Base-by-base conservation (phyloP, 2,797 vertebrate species). In the Poeciliopsis paucimaculata region DNA sequence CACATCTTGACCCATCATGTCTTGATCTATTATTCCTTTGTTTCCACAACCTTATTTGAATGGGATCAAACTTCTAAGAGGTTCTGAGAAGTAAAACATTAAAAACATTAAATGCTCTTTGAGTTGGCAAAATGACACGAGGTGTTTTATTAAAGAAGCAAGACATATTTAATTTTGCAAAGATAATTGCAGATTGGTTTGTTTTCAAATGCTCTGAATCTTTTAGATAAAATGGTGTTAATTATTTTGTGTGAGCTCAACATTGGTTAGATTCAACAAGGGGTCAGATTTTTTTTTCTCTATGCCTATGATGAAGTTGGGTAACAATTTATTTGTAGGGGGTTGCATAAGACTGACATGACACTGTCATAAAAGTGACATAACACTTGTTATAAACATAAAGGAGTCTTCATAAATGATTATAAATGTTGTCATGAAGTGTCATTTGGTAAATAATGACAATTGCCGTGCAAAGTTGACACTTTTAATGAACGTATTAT, bases 1-100 rank as follows among this genome's bases (percentile, higher is more conserved):
- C 73, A 13, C 36, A 78, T 73, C 75, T 76, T 89, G 84, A 87
- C 82, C 81, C 80, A 51, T 74, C 20, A 45, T 45, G 43, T 77
- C 51, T 57, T 72, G 18, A 72, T 68, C 57, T 76, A 12, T 77
- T 57, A 53, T 20, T 31, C 31, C 36, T 74, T 71, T 5, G 16
- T 74, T 66, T 77, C 75, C 64, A 20, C 68, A 76, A 66, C 49
- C 60, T 43, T 45, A 36, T 80, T 57, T 62, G 49, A 43, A 77
- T 60, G 43, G 28, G 49, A 79, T 79, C 76, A 45, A 68, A 53
- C 55, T 80, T 75, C 20, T 43, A 68, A 46, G 57, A 81, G 72
- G 36, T 75, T 83, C 60, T 73, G 47, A 57, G 49, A 62, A 39
- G 80, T 70, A 49, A 73, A 62, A 75, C 73, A 34, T 77, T 72